Percentiles rank a stretch among this genome's conserved stretches.
phyloP scores from a whole-genome alignment of 30 jellyfish, hydroid and myxozoan genomes.

The Hydractinia echinata region DNA sequence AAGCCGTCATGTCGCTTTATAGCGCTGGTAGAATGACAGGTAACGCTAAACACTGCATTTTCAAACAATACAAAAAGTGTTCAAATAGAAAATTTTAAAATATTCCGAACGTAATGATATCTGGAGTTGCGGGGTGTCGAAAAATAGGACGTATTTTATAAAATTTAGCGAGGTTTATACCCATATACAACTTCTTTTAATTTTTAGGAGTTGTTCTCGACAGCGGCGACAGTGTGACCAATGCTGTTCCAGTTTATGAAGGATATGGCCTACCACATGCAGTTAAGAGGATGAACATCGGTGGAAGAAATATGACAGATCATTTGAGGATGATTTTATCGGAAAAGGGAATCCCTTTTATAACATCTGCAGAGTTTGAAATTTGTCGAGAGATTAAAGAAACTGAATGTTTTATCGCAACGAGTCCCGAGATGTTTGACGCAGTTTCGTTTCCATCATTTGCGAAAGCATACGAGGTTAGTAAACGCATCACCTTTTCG shows the following conservation, averaged over 20 bases:
- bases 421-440: neutral
- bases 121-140: neutral
- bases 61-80: neutral
- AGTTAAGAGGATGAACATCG: constrained; percentile 49
- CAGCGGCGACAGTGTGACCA: constrained; percentile 86
- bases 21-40: constrained; percentile 84
- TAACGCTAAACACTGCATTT: neutral
- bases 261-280: constrained; percentile 86
- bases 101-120: neutral
- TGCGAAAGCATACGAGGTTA: no score
- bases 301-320: constrained; percentile 67
- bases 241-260: constrained; percentile 75
- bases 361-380: constrained; percentile 84
- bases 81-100: neutral
- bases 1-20: constrained; percentile 76
- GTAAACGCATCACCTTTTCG: no score
- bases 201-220: constrained; percentile 73
- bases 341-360: constrained; percentile 74
- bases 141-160: neutral
- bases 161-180: no score
- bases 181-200: neutral
- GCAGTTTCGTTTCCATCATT: no score
- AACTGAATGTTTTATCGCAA: constrained; percentile 63
- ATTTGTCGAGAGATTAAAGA: constrained; percentile 86
- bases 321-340: constrained; percentile 52